A percentile compares a stretch with the other conserved stretches of the same genome.
Conservation (phyloP, 2,113 vertebrate species). For the Psettodes erumei region DNA sequence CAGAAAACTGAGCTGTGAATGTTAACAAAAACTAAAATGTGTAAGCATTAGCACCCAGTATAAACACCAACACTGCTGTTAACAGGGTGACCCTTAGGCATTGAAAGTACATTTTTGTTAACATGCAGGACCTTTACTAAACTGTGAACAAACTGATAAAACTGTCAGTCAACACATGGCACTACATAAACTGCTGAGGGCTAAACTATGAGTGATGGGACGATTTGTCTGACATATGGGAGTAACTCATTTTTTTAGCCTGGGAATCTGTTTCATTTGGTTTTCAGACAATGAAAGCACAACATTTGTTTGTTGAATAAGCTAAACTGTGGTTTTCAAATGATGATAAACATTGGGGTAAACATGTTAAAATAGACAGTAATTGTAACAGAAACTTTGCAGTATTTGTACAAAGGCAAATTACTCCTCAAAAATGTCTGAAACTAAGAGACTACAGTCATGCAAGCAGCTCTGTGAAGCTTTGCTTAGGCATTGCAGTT, state of each 20-base stretch:
- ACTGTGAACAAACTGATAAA: slow-evolving; percentile 24
- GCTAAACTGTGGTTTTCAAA: background rate
- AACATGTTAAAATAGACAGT: too few relatives aligned
- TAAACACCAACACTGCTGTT: slow-evolving; percentile 2
- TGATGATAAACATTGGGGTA: too few relatives aligned
- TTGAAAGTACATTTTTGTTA: background rate
- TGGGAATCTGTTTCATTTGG: slow-evolving; percentile 1
- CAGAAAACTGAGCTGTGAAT: background rate
- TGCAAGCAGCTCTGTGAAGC: too few relatives aligned
- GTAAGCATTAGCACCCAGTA: slow-evolving; percentile 26
- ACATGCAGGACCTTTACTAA: background rate
- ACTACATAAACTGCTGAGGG: slow-evolving; percentile 3
- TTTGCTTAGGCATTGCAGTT: too few relatives aligned
- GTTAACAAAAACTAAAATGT: background rate
- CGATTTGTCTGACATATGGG: background rate
- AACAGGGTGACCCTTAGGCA: background rate
- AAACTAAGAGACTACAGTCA: too few relatives aligned
- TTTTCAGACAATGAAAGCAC: background rate
- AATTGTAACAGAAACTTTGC: too few relatives aligned
- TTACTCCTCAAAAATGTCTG: too few relatives aligned
- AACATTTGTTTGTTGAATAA: too few relatives aligned
- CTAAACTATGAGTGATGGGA: background rate
- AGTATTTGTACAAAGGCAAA: too few relatives aligned
- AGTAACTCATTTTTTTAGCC: background rate
- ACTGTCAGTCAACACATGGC: slow-evolving; percentile 20